phyloP scores from a whole-genome alignment of 2,797 vertebrate genomes.

The Paramormyrops hopkinsi region DNA sequence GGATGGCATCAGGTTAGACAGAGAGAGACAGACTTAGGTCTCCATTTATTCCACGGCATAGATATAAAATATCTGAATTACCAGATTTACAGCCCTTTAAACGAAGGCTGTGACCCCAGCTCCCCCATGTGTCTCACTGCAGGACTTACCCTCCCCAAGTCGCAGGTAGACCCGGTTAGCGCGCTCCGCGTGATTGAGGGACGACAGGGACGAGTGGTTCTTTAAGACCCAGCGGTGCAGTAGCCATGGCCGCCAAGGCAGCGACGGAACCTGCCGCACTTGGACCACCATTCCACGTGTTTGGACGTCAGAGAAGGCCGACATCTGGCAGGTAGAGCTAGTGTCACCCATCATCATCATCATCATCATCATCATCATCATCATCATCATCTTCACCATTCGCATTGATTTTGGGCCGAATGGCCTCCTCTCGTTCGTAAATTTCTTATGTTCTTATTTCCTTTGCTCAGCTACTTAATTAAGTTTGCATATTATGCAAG shows the following conservation, averaged over 20 bases:
- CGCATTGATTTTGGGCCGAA: not conserved
- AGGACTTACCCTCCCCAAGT: slow-evolving; percentile 60
- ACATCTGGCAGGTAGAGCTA: slow-evolving; percentile 41
- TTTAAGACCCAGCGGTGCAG: slow-evolving; percentile 61
- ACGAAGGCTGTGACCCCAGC: not conserved
- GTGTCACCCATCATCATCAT: not conserved
- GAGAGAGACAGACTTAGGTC: not conserved
- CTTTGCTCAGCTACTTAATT: not conserved
- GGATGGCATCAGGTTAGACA: not conserved
- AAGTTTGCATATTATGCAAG: not conserved
- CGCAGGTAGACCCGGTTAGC: slow-evolving; percentile 56
- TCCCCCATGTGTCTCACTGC: not conserved
- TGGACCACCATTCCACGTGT: slow-evolving; percentile 35
- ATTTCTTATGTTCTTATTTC: too few relatives aligned
- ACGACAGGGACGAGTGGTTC: slow-evolving; percentile 55
- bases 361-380: not conserved
- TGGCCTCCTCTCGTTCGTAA: too few relatives aligned
- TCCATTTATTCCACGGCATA: not conserved
- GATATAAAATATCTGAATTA: not conserved
- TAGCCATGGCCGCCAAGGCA: slow-evolving; percentile 49
- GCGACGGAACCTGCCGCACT: slow-evolving; percentile 31
- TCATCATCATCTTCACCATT: not conserved
- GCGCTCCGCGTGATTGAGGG: slow-evolving; percentile 53
- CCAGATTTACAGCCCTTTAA: not conserved
- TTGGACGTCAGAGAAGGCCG: slow-evolving; percentile 49